Percentiles rank a stretch among this genome's conserved stretches.
Evolutionary conservation across 2,797 vertebrate species (phyloP).

Genomic region (Microctenopoma stevenorrisi): DNA sequence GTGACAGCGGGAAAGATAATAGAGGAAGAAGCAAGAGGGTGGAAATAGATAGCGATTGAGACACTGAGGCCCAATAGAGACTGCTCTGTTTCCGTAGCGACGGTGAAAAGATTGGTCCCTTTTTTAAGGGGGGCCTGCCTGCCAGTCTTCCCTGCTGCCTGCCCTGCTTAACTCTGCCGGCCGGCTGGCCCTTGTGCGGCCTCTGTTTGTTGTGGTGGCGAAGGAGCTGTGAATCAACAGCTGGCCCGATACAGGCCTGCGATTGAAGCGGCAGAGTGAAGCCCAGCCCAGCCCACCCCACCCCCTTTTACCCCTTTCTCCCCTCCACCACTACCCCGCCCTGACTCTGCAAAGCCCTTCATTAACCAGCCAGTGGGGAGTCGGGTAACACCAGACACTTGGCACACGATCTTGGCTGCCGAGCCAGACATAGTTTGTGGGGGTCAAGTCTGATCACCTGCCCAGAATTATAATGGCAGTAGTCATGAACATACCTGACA

Average conservation of each 20-base stretch:
- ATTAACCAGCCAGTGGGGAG: constrained; percentile 83
- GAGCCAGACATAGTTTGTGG: constrained; percentile 83
- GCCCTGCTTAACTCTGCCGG: neutral
- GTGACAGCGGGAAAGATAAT: constrained; percentile 32
- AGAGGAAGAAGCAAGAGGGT: constrained; percentile 25
- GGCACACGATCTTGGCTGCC: constrained; percentile 81
- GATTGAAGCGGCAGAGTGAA: constrained; percentile 66
- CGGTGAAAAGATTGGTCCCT: constrained; percentile 73
- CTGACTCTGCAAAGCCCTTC: constrained; percentile 77
- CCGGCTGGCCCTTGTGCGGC: constrained; percentile 72
- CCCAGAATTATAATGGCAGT: constrained; percentile 84
- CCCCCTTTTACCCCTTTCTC: neutral
- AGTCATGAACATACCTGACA: constrained; percentile 70
- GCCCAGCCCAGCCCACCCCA: constrained; percentile 38
- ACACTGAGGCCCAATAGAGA: constrained; percentile 61
- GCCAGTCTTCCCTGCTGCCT: constrained; percentile 29
- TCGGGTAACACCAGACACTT: constrained; percentile 82
- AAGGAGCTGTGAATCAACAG: constrained; percentile 84
- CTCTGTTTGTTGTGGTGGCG: constrained; percentile 81
- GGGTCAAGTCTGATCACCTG: constrained; percentile 86
- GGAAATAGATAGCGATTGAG: constrained; percentile 44
- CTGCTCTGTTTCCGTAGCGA: constrained; percentile 79
- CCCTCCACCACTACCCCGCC: constrained; percentile 43
- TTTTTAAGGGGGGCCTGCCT: constrained; percentile 38
- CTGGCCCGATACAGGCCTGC: constrained; percentile 72